phyloP scores from a whole-genome alignment of 2,888 invertebrate genomes.

The Beris morrisii region DNA sequence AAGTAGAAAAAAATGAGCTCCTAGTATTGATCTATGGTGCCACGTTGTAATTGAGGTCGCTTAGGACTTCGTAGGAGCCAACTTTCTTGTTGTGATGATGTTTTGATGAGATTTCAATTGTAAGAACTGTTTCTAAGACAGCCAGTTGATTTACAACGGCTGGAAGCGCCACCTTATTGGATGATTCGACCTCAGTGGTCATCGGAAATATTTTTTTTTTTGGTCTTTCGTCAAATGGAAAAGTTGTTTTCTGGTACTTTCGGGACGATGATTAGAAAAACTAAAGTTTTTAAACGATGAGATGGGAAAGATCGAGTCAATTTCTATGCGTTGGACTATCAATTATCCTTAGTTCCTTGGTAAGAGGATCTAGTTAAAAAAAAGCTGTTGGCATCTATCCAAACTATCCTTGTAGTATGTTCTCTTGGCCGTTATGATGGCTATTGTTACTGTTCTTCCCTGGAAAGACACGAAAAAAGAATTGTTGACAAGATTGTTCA shows the following conservation, averaged over 20 bases:
- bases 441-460: slow-evolving; percentile 41
- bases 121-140: slow-evolving; percentile 23
- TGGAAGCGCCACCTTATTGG: slow-evolving; percentile 51
- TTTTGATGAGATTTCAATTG: slow-evolving; percentile 34
- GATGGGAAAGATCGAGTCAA: neutral
- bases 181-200: slow-evolving; percentile 52
- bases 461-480: slow-evolving; percentile 32
- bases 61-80: slow-evolving; percentile 53
- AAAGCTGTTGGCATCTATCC: neutral
- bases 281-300: neutral
- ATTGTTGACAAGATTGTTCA: no score
- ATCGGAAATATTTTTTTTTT: slow-evolving; percentile 49
- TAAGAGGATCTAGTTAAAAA: neutral
- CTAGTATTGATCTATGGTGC: slow-evolving; percentile 14
- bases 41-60: slow-evolving; percentile 52
- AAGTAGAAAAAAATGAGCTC: no score
- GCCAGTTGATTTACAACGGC: slow-evolving; percentile 42
- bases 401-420: slow-evolving; percentile 17
- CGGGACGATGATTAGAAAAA: neutral
- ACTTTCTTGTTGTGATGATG: slow-evolving; percentile 41
- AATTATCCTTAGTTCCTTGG: slow-evolving; percentile 1
- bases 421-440: slow-evolving; percentile 20
- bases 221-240: slow-evolving; percentile 33
- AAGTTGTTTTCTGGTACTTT: neutral
- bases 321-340: neutral